Evolutionary conservation across 2,888 invertebrate species (phyloP).

Genomic region (Synergus gifuensis): DNA sequence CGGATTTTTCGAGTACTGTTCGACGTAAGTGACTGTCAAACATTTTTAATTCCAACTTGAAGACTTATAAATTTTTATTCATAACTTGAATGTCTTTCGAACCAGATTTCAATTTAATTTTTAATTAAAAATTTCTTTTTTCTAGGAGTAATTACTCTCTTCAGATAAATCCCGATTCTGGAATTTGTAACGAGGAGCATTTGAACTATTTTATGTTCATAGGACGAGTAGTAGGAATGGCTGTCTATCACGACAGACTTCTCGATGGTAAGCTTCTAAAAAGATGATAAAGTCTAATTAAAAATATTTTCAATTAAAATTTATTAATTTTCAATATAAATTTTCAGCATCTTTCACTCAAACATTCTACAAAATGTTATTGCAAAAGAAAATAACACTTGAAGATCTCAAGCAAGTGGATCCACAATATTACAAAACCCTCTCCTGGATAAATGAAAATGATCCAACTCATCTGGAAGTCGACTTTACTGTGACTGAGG

Average conservation of each 20-base stretch:
- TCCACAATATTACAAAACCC: slow-evolving; percentile 98
- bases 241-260: slow-evolving; percentile 98
- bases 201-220: slow-evolving; percentile 99
- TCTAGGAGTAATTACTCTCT: slow-evolving; percentile 97
- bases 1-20: slow-evolving; percentile 99
- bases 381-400: slow-evolving; percentile 94
- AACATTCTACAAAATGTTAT: slow-evolving; percentile 99
- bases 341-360: slow-evolving; percentile 97
- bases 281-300: no score
- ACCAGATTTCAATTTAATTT: background rate
- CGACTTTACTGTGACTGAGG: slow-evolving; percentile 97
- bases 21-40: slow-evolving; percentile 86
- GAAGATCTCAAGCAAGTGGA: slow-evolving; percentile 99
- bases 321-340: background rate
- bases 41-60: background rate
- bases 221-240: slow-evolving; percentile 98
- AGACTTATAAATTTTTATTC: background rate
- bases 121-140: slow-evolving; percentile 47
- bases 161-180: slow-evolving; percentile 99
- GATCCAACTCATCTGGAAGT: slow-evolving; percentile 96
- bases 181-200: slow-evolving; percentile 98
- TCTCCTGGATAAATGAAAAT: slow-evolving; percentile 97
- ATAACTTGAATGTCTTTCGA: background rate
- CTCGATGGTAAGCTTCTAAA: slow-evolving; percentile 87
- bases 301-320: background rate